Conservation (phyloP, 2,797 vertebrate species). For the Heterohyrax brucei region DNA sequence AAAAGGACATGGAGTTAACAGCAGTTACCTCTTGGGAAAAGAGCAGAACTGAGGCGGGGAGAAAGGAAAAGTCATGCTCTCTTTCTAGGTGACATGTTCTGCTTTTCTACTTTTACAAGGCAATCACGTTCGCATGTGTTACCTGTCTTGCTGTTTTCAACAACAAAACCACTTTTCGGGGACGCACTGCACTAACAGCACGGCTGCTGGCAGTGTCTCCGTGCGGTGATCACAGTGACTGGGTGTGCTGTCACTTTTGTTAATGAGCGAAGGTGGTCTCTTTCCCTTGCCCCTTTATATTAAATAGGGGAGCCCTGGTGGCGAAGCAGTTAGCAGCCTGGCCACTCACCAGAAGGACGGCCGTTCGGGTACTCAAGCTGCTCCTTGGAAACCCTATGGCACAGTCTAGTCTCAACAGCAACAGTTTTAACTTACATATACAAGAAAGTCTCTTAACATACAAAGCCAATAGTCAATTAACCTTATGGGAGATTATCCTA, state of each 20-base stretch:
- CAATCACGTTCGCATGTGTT: not conserved
- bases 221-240: not conserved
- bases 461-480: no score
- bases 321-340: no score
- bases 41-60: not conserved
- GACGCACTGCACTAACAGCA: not conserved
- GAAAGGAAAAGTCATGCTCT: not conserved
- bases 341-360: no score
- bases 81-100: not conserved
- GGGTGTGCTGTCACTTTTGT: not conserved
- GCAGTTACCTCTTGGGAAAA: not conserved
- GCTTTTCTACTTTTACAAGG: constrained; percentile 10
- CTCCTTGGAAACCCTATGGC: no score
- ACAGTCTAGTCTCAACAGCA: no score
- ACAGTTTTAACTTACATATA: no score
- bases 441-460: no score
- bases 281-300: not conserved
- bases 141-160: not conserved
- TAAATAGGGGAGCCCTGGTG: not conserved
- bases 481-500: no score
- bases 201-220: not conserved
- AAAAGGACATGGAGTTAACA: not conserved
- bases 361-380: no score
- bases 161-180: not conserved
- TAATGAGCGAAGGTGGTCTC: not conserved